These are phyloP conservation scores for Leontopithecus rosalia DNA, from an alignment of 2,797 vertebrate species.

Conservation along the genomic window DNA sequence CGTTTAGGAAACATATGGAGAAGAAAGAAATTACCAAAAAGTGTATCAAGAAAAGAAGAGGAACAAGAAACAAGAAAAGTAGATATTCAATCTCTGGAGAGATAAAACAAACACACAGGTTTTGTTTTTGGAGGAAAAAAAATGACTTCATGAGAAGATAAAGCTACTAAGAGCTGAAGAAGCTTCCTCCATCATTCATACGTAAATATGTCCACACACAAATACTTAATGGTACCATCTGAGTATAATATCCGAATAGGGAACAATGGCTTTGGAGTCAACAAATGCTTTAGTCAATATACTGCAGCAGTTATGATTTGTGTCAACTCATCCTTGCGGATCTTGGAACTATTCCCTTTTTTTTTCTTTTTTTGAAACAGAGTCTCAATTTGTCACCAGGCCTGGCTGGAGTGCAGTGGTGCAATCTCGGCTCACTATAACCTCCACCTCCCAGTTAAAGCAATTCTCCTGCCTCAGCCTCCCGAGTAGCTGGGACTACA, in stretches of 20 bases:
- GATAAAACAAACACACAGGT: background rate
- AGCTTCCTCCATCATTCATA: background rate
- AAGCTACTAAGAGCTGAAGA: conserved; percentile 31
- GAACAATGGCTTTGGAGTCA: background rate
- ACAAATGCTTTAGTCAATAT: background rate
- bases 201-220: conserved; percentile 29
- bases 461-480: no score
- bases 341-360: background rate
- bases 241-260: background rate
- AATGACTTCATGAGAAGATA: background rate
- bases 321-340: background rate
- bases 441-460: no score
- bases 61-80: background rate
- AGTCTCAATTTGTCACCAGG: no score
- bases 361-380: no score
- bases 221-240: background rate
- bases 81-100: background rate
- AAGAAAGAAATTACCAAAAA: conserved; percentile 8
- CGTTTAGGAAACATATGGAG: background rate
- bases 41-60: background rate
- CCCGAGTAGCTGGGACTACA: no score
- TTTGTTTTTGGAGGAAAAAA: no score
- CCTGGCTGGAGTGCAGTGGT: no score
- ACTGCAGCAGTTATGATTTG: background rate
- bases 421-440: no score